Conservation (phyloP, 2,797 vertebrate species). For the Geotrypetes seraphini region DNA sequence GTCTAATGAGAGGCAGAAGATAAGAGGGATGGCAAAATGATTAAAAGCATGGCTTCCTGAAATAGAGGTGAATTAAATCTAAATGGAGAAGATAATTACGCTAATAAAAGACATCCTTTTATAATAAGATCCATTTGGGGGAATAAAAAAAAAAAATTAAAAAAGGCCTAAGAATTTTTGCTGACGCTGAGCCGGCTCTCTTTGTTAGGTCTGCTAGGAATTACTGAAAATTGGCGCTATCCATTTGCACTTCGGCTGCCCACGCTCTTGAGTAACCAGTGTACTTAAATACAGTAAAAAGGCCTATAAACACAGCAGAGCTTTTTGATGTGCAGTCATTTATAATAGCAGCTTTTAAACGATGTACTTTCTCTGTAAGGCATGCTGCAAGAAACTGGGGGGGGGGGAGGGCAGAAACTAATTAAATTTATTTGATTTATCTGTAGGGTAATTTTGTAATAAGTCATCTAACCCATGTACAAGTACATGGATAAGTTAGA, state of each 20-base stretch:
- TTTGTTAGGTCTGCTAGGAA: slow-evolving; percentile 15
- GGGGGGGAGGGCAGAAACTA: too few relatives aligned
- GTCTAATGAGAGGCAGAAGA: slow-evolving; percentile 3
- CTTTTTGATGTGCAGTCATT: too few relatives aligned
- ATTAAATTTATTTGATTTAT: too few relatives aligned
- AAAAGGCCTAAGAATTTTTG: background rate
- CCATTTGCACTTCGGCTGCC: slow-evolving; percentile 1
- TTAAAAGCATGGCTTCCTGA: slow-evolving; percentile 8
- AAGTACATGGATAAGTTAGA: too few relatives aligned
- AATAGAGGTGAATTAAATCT: slow-evolving; percentile 34
- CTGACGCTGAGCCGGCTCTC: too few relatives aligned
- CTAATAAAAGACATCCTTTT: slow-evolving; percentile 41
- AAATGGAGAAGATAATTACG: slow-evolving; percentile 36
- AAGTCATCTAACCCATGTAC: too few relatives aligned
- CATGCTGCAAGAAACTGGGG: too few relatives aligned
- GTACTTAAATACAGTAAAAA: too few relatives aligned
- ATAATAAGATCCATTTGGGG: slow-evolving; percentile 27
- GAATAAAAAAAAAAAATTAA: slow-evolving; percentile 28
- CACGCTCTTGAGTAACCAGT: accelerated
- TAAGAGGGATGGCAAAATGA: background rate
- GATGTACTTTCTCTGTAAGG: too few relatives aligned
- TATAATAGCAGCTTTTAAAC: too few relatives aligned
- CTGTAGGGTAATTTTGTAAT: too few relatives aligned
- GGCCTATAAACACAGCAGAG: too few relatives aligned
- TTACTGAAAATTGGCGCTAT: slow-evolving; percentile 28